A percentile compares a stretch with the other conserved stretches of the same genome.
phyloP scores from a whole-genome alignment of 1,140 invertebrate genomes.

The Brachionus rotundiformis region DNA sequence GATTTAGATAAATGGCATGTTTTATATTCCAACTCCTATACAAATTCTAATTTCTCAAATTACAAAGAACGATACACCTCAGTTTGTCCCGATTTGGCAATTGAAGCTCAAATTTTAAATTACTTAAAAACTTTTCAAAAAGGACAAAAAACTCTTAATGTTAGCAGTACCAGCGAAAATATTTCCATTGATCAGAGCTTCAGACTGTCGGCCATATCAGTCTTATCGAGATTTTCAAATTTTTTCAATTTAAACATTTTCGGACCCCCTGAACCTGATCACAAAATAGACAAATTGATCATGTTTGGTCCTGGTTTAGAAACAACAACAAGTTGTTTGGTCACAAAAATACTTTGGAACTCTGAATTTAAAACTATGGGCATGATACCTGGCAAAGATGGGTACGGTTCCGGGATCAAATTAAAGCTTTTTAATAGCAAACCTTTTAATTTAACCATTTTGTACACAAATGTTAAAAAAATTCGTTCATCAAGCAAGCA shows the following conservation, averaged over 20 bases:
- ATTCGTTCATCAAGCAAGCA: neutral
- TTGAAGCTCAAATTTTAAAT: neutral
- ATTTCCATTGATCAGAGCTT: neutral
- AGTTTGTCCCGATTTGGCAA: conserved; percentile 5
- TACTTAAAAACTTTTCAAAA: conserved; percentile 25
- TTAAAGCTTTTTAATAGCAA: conserved; percentile 42
- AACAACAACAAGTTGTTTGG: conserved; percentile 10
- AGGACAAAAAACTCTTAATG: neutral
- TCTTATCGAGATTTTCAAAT: neutral
- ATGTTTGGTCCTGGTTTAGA: conserved; percentile 50
- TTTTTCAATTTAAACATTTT: conserved; percentile 15
- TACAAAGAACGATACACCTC: conserved; percentile 10
- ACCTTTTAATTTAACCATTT: conserved; percentile 44
- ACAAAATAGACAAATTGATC: neutral
- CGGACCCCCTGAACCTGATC: neutral
- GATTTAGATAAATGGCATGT: conserved; percentile 26
- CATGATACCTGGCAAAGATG: conserved; percentile 43
- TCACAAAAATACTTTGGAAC: conserved; percentile 35
- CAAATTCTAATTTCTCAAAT: neutral
- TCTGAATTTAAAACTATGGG: conserved; percentile 41
- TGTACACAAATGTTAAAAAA: conserved; percentile 47
- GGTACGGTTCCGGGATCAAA: conserved; percentile 48
- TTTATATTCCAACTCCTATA: neutral
- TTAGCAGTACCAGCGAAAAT: conserved; percentile 10
- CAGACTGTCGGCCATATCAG: neutral